phyloP scores from a whole-genome alignment of 2,113 vertebrate genomes.

The Coturnix japonica region DNA sequence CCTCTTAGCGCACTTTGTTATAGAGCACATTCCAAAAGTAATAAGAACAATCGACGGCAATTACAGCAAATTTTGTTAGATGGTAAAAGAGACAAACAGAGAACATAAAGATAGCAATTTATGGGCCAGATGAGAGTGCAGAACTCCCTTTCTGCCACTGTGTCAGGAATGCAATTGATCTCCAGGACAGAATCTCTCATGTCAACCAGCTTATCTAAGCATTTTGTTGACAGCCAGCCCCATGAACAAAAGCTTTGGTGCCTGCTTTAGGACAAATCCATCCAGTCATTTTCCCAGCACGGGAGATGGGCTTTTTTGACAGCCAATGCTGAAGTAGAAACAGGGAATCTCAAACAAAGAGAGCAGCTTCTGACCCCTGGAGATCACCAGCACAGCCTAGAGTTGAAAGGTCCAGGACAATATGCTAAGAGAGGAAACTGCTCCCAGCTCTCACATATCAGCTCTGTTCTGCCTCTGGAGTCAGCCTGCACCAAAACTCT shows the following conservation, averaged over 20 bases:
- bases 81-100: background rate
- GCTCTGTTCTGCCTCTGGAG: constrained; percentile 2
- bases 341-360: background rate
- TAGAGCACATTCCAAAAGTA: background rate
- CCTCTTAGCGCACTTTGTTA: background rate
- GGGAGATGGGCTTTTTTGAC: background rate
- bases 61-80: constrained; percentile 11
- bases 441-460: constrained; percentile 5
- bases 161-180: constrained; percentile 10
- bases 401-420: background rate
- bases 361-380: background rate
- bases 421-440: background rate
- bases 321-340: background rate
- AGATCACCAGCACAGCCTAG: background rate
- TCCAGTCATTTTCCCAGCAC: constrained; percentile 1
- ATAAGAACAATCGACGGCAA: background rate
- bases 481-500: background rate
- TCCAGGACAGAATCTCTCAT: constrained; percentile 19
- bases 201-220: constrained; percentile 44
- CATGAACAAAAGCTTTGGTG: constrained; percentile 28
- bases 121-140: background rate
- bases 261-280: constrained; percentile 15
- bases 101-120: constrained; percentile 37
- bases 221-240: constrained; percentile 39
- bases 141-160: background rate